Conservation (phyloP, 64 coral and sea anemone genomes). For the Trachythela sp. region DNA sequence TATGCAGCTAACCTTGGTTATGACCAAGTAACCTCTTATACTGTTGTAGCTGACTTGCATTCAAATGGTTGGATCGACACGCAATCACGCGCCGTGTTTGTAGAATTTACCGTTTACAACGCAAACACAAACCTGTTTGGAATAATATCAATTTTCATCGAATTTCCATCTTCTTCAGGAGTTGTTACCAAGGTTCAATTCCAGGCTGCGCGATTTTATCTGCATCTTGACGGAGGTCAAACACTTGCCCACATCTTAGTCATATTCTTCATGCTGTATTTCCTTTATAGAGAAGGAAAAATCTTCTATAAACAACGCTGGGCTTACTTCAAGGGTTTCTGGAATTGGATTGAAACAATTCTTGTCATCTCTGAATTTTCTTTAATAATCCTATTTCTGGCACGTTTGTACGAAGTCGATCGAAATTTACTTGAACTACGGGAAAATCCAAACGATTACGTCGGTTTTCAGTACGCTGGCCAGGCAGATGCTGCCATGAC, state of each 20-base stretch:
- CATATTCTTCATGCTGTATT: slow-evolving; percentile 70
- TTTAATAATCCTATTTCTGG: slow-evolving; percentile 60
- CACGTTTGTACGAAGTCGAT: slow-evolving; percentile 62
- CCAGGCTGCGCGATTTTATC: slow-evolving; percentile 56
- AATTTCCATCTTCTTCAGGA: slow-evolving; percentile 74
- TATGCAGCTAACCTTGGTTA: slow-evolving; percentile 81
- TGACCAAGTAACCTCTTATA: slow-evolving; percentile 61
- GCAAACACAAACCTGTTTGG: slow-evolving; percentile 63
- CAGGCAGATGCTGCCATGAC: slow-evolving; percentile 60
- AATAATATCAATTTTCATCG: slow-evolving; percentile 71
- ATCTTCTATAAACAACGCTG: slow-evolving; percentile 52
- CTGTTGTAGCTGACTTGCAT: slow-evolving; percentile 77
- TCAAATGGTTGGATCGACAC: slow-evolving; percentile 71
- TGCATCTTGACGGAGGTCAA: not conserved
- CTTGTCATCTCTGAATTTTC: slow-evolving; percentile 64
- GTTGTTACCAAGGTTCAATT: slow-evolving; percentile 58
- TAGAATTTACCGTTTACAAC: too few relatives aligned
- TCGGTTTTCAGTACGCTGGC: slow-evolving; percentile 85
- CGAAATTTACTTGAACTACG: slow-evolving; percentile 57
- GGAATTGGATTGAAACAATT: slow-evolving; percentile 87
- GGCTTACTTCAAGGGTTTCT: slow-evolving; percentile 81
- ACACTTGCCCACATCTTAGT: slow-evolving; percentile 24
- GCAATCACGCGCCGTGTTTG: slow-evolving; percentile 47
- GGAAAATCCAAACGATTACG: slow-evolving; percentile 82
- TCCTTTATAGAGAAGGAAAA: slow-evolving; percentile 83